Evolutionary conservation across 2,888 invertebrate genomes (phyloP).

Genomic region (Prosopocoilus inquinatus): DNA sequence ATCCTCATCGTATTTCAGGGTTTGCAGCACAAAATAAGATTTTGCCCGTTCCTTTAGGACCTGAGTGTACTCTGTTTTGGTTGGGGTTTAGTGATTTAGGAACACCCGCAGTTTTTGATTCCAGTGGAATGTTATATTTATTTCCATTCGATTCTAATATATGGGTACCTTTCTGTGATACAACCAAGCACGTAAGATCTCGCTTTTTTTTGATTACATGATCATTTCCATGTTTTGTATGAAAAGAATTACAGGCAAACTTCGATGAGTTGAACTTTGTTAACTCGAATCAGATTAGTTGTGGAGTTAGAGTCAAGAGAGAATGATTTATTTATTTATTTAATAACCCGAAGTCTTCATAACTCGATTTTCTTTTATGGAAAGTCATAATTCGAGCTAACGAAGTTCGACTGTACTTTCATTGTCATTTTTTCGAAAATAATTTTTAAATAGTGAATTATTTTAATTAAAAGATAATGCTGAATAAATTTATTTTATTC

Average conservation of each 20-base stretch:
- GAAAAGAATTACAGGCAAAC: background rate
- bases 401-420: too few relatives aligned
- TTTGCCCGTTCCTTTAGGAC: slow-evolving; percentile 55
- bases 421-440: too few relatives aligned
- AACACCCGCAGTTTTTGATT: slow-evolving; percentile 75
- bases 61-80: slow-evolving; percentile 69
- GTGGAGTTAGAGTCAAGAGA: too few relatives aligned
- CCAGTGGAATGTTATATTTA: slow-evolving; percentile 71
- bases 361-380: too few relatives aligned
- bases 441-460: too few relatives aligned
- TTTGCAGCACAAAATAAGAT: background rate
- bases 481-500: slow-evolving; percentile 29
- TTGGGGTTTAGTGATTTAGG: slow-evolving; percentile 79
- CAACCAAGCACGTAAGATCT: slow-evolving; percentile 68
- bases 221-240: background rate
- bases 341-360: too few relatives aligned
- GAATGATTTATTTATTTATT: too few relatives aligned
- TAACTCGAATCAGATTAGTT: too few relatives aligned
- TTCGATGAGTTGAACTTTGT: slow-evolving; percentile 9
- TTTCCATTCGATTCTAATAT: slow-evolving; percentile 65
- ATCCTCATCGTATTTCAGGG: background rate
- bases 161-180: slow-evolving; percentile 83
- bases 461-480: too few relatives aligned
- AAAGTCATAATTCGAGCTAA: too few relatives aligned
- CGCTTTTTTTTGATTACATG: slow-evolving; percentile 25